Conservation (phyloP, 2,888 invertebrate species). For the Vannuccia rotundouncinata region DNA sequence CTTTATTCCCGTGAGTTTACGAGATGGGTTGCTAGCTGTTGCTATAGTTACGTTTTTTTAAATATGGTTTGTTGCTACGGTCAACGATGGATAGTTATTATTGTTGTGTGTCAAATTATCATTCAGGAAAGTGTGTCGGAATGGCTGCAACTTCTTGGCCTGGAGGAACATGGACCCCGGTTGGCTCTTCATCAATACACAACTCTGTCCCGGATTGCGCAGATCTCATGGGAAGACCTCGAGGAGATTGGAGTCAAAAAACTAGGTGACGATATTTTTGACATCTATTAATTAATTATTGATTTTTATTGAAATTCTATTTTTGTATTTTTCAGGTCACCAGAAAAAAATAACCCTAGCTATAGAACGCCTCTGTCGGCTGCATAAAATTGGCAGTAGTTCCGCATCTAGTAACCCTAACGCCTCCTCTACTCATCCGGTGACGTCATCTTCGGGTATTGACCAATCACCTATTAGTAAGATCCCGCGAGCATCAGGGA, state of each 20-base stretch:
- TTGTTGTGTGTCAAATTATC: neutral
- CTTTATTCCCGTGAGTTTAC: slow-evolving; percentile 37
- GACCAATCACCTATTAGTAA: neutral
- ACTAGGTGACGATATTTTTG: slow-evolving; percentile 56
- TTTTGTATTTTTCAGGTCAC: too few relatives aligned
- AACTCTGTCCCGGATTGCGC: slow-evolving; percentile 84
- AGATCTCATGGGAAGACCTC: slow-evolving; percentile 95
- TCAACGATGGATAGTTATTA: neutral
- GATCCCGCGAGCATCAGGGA: neutral
- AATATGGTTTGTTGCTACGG: neutral
- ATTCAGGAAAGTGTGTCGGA: slow-evolving; percentile 81
- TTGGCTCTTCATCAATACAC: slow-evolving; percentile 85
- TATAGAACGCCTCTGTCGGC: slow-evolving; percentile 88
- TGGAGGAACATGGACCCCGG: slow-evolving; percentile 84
- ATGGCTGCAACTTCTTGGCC: slow-evolving; percentile 80
- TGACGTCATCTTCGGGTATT: neutral
- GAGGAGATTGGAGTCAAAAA: slow-evolving; percentile 74
- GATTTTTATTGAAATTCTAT: too few relatives aligned
- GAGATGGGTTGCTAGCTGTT: neutral
- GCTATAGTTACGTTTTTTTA: neutral
- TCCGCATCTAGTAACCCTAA: neutral
- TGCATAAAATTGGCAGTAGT: slow-evolving; percentile 39
- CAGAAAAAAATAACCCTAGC: slow-evolving; percentile 95
- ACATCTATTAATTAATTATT: too few relatives aligned
- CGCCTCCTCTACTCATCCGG: neutral